Conservation (phyloP, 2,888 invertebrate genomes). For the Antheraea yamamai region DNA sequence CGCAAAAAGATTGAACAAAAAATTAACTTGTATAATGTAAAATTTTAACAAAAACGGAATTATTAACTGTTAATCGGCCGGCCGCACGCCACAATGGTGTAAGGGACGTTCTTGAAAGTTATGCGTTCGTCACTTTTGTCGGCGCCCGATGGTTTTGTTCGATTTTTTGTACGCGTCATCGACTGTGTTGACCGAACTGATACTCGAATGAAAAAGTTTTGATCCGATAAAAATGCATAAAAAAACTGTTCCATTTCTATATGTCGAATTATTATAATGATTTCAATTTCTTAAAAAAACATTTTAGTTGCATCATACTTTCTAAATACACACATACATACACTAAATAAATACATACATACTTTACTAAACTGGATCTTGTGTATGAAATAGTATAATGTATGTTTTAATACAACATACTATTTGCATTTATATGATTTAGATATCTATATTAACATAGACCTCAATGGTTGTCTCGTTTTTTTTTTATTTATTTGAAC, state of each 20-base stretch:
- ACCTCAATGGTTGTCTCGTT: no score
- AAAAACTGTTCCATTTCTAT: not conserved
- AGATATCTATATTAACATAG: no score
- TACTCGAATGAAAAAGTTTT: conserved; percentile 23
- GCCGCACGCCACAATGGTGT: conserved; percentile 30
- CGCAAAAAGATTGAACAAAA: not conserved
- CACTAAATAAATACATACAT: no score
- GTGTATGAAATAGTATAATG: no score
- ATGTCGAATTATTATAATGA: not conserved
- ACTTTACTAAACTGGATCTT: no score
- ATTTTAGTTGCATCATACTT: no score
- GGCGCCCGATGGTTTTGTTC: conserved; percentile 49
- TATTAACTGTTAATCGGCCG: conserved; percentile 35
- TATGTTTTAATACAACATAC: no score
- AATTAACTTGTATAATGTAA: conserved; percentile 19
- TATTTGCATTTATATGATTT: no score
- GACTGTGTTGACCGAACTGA: conserved; percentile 53
- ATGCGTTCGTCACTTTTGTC: conserved; percentile 61
- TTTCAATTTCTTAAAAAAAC: no score
- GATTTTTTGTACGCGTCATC: conserved; percentile 61
- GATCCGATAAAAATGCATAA: conserved; percentile 20
- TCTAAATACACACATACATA: no score
- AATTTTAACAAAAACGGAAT: conserved; percentile 27
- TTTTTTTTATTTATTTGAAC: no score
- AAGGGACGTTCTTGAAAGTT: conserved; percentile 40